phyloP scores from a whole-genome alignment of 2,113 vertebrate genomes.

The Pelusios castaneus region DNA sequence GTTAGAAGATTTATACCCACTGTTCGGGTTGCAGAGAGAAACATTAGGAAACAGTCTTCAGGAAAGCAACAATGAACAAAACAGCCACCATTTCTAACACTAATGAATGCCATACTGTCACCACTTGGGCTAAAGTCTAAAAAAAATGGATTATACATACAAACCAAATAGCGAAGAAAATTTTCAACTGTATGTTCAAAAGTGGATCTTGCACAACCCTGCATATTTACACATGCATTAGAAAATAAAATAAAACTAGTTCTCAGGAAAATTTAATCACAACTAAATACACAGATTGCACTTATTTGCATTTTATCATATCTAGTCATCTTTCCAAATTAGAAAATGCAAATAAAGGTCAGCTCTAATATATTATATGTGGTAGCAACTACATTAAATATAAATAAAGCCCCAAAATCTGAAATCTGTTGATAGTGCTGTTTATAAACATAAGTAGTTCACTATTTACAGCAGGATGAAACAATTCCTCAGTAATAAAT shows the following conservation, averaged over 20 bases:
- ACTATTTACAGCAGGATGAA: not conserved
- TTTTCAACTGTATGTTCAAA: not conserved
- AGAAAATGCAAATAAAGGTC: not conserved
- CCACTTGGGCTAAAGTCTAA: not conserved
- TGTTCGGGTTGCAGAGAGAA: not conserved
- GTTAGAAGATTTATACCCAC: not conserved
- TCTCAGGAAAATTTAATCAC: too few species aligned
- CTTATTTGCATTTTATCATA: not conserved
- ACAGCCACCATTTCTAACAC: not conserved
- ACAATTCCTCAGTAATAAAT: not conserved
- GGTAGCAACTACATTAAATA: not conserved
- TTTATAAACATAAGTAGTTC: not conserved
- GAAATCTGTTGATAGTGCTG: too few species aligned
- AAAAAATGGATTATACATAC: not conserved
- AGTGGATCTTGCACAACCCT: not conserved
- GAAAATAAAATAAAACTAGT: not conserved
- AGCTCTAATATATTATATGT: not conserved
- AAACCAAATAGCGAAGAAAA: conserved; percentile 2
- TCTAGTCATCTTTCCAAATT: not conserved
- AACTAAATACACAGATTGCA: not conserved
- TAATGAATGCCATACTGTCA: not conserved
- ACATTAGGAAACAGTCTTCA: not conserved
- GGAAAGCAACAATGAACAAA: not conserved
- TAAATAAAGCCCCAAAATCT: not conserved
- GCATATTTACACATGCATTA: not conserved